A percentile compares a stretch with the other conserved stretches of the same genome.
Evolutionary conservation across 2,113 vertebrate genomes (phyloP).

Genomic region (Otolemur garnettii): DNA sequence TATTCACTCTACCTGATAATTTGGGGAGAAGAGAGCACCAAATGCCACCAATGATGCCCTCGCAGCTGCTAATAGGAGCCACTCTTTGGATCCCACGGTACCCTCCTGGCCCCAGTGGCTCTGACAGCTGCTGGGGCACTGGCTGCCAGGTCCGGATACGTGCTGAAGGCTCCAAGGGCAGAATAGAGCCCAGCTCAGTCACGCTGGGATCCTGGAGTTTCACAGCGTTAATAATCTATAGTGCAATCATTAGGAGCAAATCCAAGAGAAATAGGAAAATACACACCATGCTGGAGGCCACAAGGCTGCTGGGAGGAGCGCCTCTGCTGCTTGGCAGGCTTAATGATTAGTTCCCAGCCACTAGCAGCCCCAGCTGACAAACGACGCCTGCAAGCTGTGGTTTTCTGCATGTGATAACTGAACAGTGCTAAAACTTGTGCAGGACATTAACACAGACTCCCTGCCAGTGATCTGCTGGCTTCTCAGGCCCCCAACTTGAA

Average conservation of each 20-base stretch:
- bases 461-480: background rate
- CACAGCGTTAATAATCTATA: constrained; percentile 81
- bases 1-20: constrained; percentile 54
- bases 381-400: background rate
- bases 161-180: constrained; percentile 58
- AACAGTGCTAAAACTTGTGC: constrained; percentile 36
- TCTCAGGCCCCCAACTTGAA: background rate
- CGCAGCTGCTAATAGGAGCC: constrained; percentile 54
- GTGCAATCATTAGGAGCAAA: constrained; percentile 80
- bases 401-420: constrained; percentile 72
- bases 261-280: constrained; percentile 81
- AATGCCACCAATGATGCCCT: constrained; percentile 61
- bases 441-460: background rate
- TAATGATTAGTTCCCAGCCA: constrained; percentile 66
- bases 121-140: constrained; percentile 63
- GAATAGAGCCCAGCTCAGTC: constrained; percentile 75
- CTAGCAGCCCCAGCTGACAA: constrained; percentile 74
- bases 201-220: constrained; percentile 64
- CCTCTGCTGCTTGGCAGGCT: constrained; percentile 43
- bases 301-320: constrained; percentile 59
- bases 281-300: constrained; percentile 59
- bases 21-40: constrained; percentile 60
- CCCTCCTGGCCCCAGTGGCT: constrained; percentile 49
- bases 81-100: constrained; percentile 50
- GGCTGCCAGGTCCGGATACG: constrained; percentile 53